These are phyloP conservation scores for Drosophila planitibia DNA, from an alignment of 2,888 invertebrate genomes.

Conservation along the genomic window DNA sequence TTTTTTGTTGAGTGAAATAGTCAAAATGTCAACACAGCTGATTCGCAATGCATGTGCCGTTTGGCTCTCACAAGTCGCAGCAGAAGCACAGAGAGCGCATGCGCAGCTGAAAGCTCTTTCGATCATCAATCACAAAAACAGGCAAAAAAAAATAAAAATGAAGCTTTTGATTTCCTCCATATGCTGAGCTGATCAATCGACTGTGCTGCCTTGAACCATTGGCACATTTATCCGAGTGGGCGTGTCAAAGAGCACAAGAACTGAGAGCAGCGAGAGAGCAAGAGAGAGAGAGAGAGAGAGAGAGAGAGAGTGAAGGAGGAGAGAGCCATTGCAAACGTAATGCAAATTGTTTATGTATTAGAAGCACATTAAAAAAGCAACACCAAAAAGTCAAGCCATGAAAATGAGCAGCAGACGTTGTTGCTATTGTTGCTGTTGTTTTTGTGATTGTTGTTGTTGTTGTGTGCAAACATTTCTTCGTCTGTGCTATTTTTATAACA, in stretches of 20 bases:
- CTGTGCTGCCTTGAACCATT: constrained; percentile 68
- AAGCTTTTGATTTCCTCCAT: constrained; percentile 17
- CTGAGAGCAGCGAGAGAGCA: constrained; percentile 2
- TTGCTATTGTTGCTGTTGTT: constrained; percentile 25
- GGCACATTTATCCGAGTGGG: constrained; percentile 69
- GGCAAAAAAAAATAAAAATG: not conserved
- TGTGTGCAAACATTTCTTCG: constrained; percentile 76
- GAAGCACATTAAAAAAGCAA: constrained; percentile 30
- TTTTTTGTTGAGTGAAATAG: not conserved
- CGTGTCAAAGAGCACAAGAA: constrained; percentile 46
- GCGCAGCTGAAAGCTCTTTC: constrained; percentile 20
- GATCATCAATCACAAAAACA: not conserved
- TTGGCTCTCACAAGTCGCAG: not conserved
- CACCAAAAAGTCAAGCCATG: constrained; percentile 18
- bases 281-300: not conserved
- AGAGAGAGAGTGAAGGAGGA: not conserved
- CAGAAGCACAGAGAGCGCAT: not conserved
- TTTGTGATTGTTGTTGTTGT: constrained; percentile 32
- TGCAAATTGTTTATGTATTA: constrained; percentile 48
- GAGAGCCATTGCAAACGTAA: constrained; percentile 23
- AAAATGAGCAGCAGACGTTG: constrained; percentile 37
- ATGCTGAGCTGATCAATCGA: constrained; percentile 13
- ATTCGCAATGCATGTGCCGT: constrained; percentile 3
- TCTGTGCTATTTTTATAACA: constrained; percentile 74
- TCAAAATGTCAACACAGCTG: constrained; percentile 1